phyloP scores from a whole-genome alignment of 2,888 invertebrate genomes.

The Anticlea derivata region DNA sequence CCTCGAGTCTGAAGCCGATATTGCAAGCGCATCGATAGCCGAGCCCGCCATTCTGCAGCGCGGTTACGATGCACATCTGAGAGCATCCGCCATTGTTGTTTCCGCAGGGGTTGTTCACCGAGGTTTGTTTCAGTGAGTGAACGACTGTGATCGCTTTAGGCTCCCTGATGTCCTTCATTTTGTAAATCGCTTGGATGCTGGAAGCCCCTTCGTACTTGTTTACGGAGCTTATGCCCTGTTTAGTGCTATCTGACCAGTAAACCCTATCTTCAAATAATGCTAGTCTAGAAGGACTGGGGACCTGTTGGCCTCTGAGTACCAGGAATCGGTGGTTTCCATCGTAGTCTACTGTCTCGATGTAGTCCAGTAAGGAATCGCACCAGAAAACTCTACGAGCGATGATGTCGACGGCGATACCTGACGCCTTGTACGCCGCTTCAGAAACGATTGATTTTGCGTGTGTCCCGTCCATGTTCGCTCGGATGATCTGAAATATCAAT shows the following conservation, averaged over 20 bases:
- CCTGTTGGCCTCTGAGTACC: constrained; percentile 91
- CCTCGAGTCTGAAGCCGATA: constrained; percentile 91
- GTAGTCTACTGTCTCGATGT: constrained; percentile 98
- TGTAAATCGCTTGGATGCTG: constrained; percentile 91
- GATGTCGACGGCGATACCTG: constrained; percentile 96
- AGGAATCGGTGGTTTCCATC: constrained; percentile 92
- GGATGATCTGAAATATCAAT: constrained; percentile 83
- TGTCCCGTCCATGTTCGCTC: constrained; percentile 98
- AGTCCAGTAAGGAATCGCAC: constrained; percentile 97
- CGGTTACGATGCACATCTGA: constrained; percentile 96
- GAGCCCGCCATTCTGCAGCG: constrained; percentile 87
- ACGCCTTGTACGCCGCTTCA: constrained; percentile 96
- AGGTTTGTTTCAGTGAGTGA: constrained; percentile 90
- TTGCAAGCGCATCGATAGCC: constrained; percentile 96
- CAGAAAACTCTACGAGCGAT: constrained; percentile 95
- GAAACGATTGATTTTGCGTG: constrained; percentile 92
- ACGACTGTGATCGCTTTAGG: constrained; percentile 93
- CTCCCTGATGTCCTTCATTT: constrained; percentile 90
- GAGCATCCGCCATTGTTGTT: constrained; percentile 95
- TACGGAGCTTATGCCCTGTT: constrained; percentile 94
- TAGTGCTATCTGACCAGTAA: constrained; percentile 96
- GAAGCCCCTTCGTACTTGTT: constrained; percentile 92
- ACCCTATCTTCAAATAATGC: constrained; percentile 94
- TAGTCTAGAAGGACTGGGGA: constrained; percentile 93
- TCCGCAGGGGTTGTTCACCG: constrained; percentile 92